phyloP scores from a whole-genome alignment of 2,113 vertebrate genomes.

The Hydrolagus affinis region DNA sequence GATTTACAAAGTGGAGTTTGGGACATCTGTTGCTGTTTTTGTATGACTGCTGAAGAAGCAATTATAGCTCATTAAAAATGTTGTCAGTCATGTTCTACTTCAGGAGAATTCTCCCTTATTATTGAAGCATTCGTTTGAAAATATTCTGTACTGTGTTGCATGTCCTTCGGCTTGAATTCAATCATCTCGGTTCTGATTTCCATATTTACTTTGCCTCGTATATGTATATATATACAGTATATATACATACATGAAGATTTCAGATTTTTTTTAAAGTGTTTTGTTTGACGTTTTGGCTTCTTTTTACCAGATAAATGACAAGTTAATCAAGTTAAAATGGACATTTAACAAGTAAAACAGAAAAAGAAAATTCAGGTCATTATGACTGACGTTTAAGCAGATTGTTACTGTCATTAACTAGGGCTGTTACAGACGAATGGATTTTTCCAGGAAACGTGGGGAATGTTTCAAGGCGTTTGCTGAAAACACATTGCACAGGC shows the following conservation, averaged over 20 bases:
- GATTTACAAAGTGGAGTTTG: constrained; percentile 41
- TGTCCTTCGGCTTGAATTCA: constrained; percentile 9
- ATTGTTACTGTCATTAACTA: no score
- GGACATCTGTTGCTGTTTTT: constrained; percentile 45
- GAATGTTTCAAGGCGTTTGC: no score
- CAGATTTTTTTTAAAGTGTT: not conserved
- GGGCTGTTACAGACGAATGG: no score
- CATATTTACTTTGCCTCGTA: not conserved
- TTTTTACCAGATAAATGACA: not conserved
- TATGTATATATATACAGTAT: no score
- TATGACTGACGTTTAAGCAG: not conserved
- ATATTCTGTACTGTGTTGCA: not conserved
- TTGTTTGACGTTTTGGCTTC: not conserved
- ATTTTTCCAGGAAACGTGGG: no score
- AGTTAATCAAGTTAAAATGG: constrained; percentile 4
- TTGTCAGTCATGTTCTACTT: constrained; percentile 48
- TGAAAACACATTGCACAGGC: no score
- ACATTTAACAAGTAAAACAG: not conserved
- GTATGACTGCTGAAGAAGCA: constrained; percentile 39
- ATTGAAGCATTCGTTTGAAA: not conserved
- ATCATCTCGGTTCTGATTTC: no score
- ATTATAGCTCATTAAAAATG: constrained; percentile 57
- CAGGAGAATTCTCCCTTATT: constrained; percentile 17
- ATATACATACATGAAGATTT: not conserved
- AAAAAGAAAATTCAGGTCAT: constrained; percentile 8